phyloP scores from a whole-genome alignment of 1,140 invertebrate genomes.

The Drosophila ananassae region DNA sequence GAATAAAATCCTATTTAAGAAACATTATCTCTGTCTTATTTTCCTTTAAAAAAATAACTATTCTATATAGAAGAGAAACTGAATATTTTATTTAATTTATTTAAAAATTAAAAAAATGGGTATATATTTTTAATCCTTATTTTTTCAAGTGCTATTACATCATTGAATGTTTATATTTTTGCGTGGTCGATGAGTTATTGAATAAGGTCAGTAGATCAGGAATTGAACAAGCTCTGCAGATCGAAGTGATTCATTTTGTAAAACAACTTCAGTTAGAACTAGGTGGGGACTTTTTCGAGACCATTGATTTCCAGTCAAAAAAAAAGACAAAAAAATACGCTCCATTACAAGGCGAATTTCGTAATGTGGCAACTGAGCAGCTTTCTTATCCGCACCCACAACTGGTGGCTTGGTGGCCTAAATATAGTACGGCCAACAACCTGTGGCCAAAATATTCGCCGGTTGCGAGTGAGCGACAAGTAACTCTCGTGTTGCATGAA shows the following conservation, averaged over 20 bases:
- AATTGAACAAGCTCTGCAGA: constrained; percentile 7
- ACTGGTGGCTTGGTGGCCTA: constrained; percentile 49
- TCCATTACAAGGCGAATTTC: constrained; percentile 17
- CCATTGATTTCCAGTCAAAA: constrained; percentile 17
- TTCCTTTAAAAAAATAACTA: too few species aligned
- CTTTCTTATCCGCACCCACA: constrained; percentile 56
- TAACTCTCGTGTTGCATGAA: constrained; percentile 55
- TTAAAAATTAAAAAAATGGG: too few species aligned
- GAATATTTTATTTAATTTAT: too few species aligned
- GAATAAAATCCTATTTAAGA: too few species aligned
- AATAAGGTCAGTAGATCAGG: constrained; percentile 68
- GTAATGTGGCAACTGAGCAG: constrained; percentile 23
- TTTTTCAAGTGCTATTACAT: constrained; percentile 30
- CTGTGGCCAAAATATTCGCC: constrained; percentile 43
- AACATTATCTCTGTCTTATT: too few species aligned
- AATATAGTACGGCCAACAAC: constrained; percentile 51
- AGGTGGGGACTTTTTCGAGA: not conserved
- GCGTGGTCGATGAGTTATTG: constrained; percentile 57
- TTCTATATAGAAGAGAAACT: too few species aligned
- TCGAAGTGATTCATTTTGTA: constrained; percentile 23
- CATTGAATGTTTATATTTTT: constrained; percentile 4
- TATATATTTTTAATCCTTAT: too few species aligned
- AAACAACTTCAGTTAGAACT: constrained; percentile 31
- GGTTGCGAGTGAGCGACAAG: constrained; percentile 40
- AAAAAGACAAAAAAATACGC: constrained; percentile 7